A percentile compares a stretch with the other conserved stretches of the same genome.
Evolutionary conservation across 2,888 invertebrate genomes (phyloP).

Genomic region (Amaurobius ferox): DNA sequence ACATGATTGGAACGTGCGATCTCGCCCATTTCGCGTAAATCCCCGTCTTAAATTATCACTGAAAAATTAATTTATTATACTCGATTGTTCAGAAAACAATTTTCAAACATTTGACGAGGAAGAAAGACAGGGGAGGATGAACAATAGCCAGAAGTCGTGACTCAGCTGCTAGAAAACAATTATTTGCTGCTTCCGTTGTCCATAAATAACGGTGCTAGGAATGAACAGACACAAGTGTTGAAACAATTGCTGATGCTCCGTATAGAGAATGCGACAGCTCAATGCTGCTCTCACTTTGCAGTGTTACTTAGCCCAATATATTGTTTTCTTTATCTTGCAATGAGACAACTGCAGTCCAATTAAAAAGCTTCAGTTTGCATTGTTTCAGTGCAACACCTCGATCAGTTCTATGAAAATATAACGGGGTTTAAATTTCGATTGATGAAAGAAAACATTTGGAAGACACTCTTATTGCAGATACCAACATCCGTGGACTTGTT

Average conservation of each 20-base stretch:
- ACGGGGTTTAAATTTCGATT: no score
- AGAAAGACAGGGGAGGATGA: conserved; percentile 2
- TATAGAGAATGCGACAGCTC: conserved; percentile 23
- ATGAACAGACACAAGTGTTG: not conserved
- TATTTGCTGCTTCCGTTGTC: conserved; percentile 31
- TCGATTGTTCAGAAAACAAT: conserved; percentile 16
- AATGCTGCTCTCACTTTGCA: conserved; percentile 18
- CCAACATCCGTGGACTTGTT: no score
- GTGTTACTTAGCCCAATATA: no score
- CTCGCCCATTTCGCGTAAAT: not conserved
- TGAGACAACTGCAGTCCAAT: no score
- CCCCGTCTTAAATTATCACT: not conserved
- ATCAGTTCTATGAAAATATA: no score
- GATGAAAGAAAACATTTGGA: no score
- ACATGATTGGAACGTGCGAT: not conserved
- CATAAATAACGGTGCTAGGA: conserved; percentile 26
- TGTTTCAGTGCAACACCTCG: no score
- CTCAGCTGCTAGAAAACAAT: conserved; percentile 26
- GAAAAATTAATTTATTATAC: conserved; percentile 19
- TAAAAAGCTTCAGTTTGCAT: no score
- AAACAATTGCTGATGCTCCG: conserved; percentile 17
- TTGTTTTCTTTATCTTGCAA: no score
- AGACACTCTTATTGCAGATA: no score
- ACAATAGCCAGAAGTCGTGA: conserved; percentile 16
- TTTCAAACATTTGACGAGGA: conserved; percentile 16